Percentiles rank a stretch among this genome's conserved stretches.
Evolutionary conservation across 2,888 invertebrate genomes (phyloP).

Genomic region (Scaptomyza tumidula): DNA sequence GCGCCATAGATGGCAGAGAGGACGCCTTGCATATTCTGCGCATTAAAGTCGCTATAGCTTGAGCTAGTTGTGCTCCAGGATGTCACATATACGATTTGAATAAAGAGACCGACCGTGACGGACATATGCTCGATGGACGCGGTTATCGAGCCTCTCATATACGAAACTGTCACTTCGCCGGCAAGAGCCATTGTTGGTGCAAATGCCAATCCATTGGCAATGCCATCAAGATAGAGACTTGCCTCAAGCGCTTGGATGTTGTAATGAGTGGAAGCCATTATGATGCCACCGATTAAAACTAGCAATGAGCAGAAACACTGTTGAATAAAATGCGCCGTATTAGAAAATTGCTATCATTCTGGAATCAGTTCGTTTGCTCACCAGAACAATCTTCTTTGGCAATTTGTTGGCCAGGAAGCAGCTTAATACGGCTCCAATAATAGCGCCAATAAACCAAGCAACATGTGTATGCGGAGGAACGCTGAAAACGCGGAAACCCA

Average conservation of each 20-base stretch:
- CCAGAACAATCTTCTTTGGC: conserved; percentile 70
- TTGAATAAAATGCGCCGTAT: background rate
- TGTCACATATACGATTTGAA: conserved; percentile 60
- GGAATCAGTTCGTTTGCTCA: conserved; percentile 37
- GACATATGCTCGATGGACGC: conserved; percentile 56
- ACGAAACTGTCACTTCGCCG: conserved; percentile 71
- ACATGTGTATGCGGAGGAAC: conserved; percentile 36
- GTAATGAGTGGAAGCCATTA: conserved; percentile 42
- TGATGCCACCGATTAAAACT: conserved; percentile 71
- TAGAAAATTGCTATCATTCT: background rate
- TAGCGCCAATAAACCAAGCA: conserved; percentile 81
- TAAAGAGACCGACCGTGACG: conserved; percentile 61
- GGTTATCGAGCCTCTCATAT: conserved; percentile 63
- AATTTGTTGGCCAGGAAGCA: conserved; percentile 60
- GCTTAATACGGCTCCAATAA: conserved; percentile 73
- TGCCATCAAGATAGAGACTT: conserved; percentile 78
- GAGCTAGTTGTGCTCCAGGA: conserved; percentile 8
- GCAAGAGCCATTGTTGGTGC: conserved; percentile 72
- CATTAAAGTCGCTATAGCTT: conserved; percentile 22
- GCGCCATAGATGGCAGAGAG: conserved; percentile 62
- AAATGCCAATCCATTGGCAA: conserved; percentile 77
- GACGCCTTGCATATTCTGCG: conserved; percentile 67
- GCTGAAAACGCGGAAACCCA: conserved; percentile 32
- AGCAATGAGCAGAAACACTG: conserved; percentile 63
- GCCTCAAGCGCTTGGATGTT: conserved; percentile 42